Percentiles rank a stretch among this genome's conserved stretches.
Conservation (phyloP, 2,888 invertebrate species). For the Epistrophe eligans region DNA sequence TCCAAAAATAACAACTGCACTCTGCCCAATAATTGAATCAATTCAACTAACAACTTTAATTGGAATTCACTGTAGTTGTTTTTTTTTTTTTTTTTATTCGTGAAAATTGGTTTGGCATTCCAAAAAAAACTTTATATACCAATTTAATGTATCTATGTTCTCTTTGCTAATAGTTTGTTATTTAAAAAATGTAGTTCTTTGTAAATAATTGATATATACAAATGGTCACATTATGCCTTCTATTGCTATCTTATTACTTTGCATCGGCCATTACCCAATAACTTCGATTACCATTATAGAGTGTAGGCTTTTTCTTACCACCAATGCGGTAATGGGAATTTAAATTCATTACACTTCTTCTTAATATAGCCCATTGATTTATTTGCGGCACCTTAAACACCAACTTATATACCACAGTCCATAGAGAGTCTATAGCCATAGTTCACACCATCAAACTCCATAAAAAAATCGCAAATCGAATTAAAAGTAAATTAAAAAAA, state of each 20-base stretch:
- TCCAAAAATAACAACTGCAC: too few species aligned
- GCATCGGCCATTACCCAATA: conserved; percentile 3
- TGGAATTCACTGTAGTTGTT: too few species aligned
- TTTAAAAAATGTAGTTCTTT: conserved; percentile 19
- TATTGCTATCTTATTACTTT: conserved; percentile 7
- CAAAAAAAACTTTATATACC: neutral
- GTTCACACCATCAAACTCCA: conserved; percentile 49
- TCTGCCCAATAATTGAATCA: too few species aligned
- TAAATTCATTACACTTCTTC: conserved; percentile 28
- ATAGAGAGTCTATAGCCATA: conserved; percentile 19
- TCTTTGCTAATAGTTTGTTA: neutral
- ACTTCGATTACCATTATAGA: conserved; percentile 35
- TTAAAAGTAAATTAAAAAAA: neutral
- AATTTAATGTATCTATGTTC: neutral
- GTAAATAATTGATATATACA: neutral
- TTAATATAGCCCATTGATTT: neutral
- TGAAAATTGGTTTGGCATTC: neutral
- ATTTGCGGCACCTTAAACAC: conserved; percentile 47
- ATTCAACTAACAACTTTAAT: too few species aligned
- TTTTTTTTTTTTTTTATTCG: too few species aligned
- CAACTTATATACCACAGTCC: neutral
- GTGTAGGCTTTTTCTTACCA: conserved; percentile 25
- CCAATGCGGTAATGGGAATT: conserved; percentile 35
- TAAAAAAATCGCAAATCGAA: conserved; percentile 5
- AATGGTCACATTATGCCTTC: conserved; percentile 11